Percentiles rank a stretch among this genome's conserved stretches.
Conservation (phyloP, 2,888 invertebrate genomes). For the Ornithoptera alexandrae region DNA sequence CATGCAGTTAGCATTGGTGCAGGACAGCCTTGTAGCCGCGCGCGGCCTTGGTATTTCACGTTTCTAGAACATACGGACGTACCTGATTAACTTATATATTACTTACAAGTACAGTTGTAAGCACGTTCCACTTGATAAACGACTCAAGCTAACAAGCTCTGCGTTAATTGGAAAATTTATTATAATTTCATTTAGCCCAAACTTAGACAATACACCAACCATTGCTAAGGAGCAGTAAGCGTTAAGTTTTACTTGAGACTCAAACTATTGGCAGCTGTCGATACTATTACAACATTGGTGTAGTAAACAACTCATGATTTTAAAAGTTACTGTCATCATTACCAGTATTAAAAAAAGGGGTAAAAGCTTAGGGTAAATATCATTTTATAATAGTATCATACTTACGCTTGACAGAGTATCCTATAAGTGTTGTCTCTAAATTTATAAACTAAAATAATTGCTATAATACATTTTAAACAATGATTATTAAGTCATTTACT, state of each 20-base stretch:
- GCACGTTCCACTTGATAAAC: slow-evolving; percentile 7
- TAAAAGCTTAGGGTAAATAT: too few relatives aligned
- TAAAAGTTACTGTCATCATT: too few relatives aligned
- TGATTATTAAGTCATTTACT: too few relatives aligned
- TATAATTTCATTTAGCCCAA: too few relatives aligned
- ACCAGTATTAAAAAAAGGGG: too few relatives aligned
- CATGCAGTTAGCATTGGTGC: slow-evolving; percentile 20
- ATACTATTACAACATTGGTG: background rate
- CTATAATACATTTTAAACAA: too few relatives aligned
- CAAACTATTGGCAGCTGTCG: background rate
- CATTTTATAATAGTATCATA: too few relatives aligned
- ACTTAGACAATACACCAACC: too few relatives aligned
- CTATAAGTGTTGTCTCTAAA: too few relatives aligned
- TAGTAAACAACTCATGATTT: background rate
- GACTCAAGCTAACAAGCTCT: background rate
- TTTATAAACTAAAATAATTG: too few relatives aligned
- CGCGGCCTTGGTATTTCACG: slow-evolving; percentile 28
- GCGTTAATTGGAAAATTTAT: background rate
- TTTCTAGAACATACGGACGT: slow-evolving; percentile 31
- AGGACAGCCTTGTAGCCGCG: slow-evolving; percentile 20
- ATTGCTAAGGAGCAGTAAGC: background rate
- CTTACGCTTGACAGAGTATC: too few relatives aligned
- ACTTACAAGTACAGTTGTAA: slow-evolving; percentile 6
- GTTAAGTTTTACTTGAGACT: background rate
- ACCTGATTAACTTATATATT: slow-evolving; percentile 22